phyloP scores from a whole-genome alignment of 2,888 invertebrate species.

The Drosophila macrothrix region DNA sequence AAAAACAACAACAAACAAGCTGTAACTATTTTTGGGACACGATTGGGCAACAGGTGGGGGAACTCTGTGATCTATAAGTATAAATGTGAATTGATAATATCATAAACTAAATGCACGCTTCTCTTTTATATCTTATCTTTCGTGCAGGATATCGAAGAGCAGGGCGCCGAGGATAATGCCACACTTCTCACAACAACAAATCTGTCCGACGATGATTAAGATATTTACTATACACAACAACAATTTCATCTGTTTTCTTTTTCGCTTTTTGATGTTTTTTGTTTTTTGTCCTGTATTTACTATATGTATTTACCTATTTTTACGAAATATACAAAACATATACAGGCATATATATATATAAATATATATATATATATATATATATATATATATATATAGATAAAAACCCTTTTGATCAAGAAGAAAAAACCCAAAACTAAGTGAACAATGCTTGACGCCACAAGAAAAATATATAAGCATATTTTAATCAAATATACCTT shows the following conservation, averaged over 20 bases:
- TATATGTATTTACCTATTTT: conserved; percentile 53
- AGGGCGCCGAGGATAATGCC: conserved; percentile 83
- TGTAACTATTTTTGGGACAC: conserved; percentile 21
- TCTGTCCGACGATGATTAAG: conserved; percentile 83
- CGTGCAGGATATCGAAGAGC: conserved; percentile 81
- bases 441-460: conserved; percentile 21
- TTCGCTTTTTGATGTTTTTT: conserved; percentile 47
- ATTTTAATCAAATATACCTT: conserved; percentile 30
- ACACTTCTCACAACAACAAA: conserved; percentile 82
- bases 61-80: not conserved
- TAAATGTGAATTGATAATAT: not conserved
- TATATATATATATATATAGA: conserved; percentile 39
- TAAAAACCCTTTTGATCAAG: conserved; percentile 25
- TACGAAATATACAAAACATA: conserved; percentile 53
- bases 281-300: conserved; percentile 24
- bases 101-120: not conserved
- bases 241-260: conserved; percentile 16
- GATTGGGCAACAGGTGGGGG: conserved; percentile 1
- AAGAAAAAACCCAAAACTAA: conserved; percentile 3
- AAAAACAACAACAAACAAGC: conserved; percentile 17
- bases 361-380: conserved; percentile 35
- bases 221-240: conserved; percentile 5
- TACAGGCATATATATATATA: conserved; percentile 41
- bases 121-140: conserved; percentile 11
- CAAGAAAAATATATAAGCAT: conserved; percentile 16